Evolutionary conservation across 2,113 vertebrate genomes (phyloP).

Genomic region (Periophthalmus modestus): DNA sequence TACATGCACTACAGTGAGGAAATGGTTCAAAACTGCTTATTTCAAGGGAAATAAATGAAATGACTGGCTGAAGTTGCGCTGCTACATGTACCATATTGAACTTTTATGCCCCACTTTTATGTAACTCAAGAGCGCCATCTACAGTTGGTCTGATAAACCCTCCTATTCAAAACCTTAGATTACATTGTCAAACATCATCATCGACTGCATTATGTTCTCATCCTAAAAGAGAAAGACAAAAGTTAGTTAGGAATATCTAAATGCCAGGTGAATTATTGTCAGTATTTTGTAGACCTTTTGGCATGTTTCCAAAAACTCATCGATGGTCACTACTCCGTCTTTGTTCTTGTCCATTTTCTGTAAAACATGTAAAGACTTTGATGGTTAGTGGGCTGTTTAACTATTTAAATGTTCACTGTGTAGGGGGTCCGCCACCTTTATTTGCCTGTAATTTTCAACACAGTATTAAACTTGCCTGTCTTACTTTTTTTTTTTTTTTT

Average conservation of each 20-base stretch:
- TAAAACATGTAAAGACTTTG: background rate
- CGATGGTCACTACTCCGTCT: constrained; percentile 91
- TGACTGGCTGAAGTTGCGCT: background rate
- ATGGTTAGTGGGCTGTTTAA: background rate
- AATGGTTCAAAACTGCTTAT: background rate
- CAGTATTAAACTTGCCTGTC: too few species aligned
- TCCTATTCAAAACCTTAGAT: constrained; percentile 74
- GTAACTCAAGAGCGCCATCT: background rate
- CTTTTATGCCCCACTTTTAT: background rate
- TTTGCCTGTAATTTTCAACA: too few species aligned
- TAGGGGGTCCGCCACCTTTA: too few species aligned
- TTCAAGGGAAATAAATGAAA: background rate
- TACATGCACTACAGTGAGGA: constrained; percentile 23
- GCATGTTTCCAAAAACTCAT: constrained; percentile 93
- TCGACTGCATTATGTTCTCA: constrained; percentile 93
- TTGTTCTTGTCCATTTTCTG: constrained; percentile 98
- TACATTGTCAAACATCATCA: constrained; percentile 91
- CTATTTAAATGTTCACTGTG: too few species aligned
- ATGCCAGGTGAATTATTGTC: constrained; percentile 5
- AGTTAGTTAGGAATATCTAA: background rate
- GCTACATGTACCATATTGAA: background rate
- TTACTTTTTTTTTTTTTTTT: too few species aligned
- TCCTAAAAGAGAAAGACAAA: constrained; percentile 73
- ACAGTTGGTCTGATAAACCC: constrained; percentile 7
- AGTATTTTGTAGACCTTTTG: constrained; percentile 81